Base-by-base conservation (phyloP, 2,888 invertebrate species). In the Atethmia centrago region DNA sequence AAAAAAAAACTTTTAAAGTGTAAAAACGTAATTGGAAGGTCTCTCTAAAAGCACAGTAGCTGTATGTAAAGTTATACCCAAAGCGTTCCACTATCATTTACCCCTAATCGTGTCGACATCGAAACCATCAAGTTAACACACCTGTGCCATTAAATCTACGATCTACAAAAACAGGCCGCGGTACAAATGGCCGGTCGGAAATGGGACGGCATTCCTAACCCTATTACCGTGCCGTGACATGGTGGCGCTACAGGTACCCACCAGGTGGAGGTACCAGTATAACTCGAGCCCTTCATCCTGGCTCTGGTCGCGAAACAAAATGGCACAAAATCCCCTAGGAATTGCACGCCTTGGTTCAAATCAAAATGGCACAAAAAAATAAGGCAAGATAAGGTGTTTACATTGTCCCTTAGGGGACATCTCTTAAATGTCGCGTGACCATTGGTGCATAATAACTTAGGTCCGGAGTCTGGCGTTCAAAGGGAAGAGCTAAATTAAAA, bases 161-260 rank as follows among this genome's bases (percentile, higher is more conserved):
- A 58, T 65, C 31, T 55, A 81, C 69, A 77, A 77, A 84, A 81
- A 84, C 81, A 67, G 56, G 56, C 58, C 53, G 66, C 58, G 65
- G 71, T 80, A 71, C 65, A 74, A 80, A 80, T 73, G 59, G 55
- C 61, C 79, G 82, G 83, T 85, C 89, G 90, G 90, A 91, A 92
- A 93, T 91, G 88, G 91, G 88, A 88, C 92, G 62, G 78, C 93
- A 93, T 93, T 93, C 93, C 89, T 84, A 77, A 83, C 80, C 84
- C 84, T 84, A 88, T 88, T 88, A 89, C 68, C 21, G 56, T 85
- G 75, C 77, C 77, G 79, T 85, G 85, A 82, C 84, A 85, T 51
- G 59, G 75, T 80, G 74, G 82, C 77, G 85, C 75, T 73, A 66
- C 59, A 10, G 0, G 1, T 14, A 19, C 2, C 79, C 61, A n/a